Conservation (phyloP, 2,797 vertebrate species). For the Caiman crocodilus region DNA sequence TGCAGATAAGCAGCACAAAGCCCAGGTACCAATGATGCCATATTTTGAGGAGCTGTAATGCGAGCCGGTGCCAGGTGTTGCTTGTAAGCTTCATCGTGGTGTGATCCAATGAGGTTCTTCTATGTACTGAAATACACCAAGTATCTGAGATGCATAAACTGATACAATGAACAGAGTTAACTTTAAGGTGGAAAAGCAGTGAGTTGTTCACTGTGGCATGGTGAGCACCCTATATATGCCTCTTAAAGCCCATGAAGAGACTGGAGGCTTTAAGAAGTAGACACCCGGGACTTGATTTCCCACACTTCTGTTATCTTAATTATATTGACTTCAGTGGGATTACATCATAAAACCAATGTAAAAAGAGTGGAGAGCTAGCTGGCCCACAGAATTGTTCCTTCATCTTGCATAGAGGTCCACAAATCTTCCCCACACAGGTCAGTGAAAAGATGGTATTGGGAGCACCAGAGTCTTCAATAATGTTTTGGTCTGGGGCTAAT, state of each 20-base stretch:
- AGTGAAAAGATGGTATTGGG: not conserved
- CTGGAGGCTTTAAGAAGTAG: not conserved
- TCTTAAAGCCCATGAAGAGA: not conserved
- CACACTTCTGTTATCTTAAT: not conserved
- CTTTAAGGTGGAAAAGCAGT: not conserved
- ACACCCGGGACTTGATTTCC: not conserved
- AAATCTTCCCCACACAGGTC: not conserved
- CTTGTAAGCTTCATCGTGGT: not conserved
- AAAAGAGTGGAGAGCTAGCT: not conserved
- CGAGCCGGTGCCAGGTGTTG: not conserved
- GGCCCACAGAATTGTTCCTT: not conserved
- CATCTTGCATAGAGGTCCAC: not conserved
- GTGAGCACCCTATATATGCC: not conserved
- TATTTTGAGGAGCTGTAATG: not conserved
- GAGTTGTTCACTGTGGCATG: not conserved
- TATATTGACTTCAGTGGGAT: not conserved
- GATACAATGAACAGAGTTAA: not conserved
- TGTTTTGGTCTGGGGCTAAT: not conserved
- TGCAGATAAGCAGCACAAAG: not conserved
- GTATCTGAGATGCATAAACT: not conserved
- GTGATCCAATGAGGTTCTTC: not conserved
- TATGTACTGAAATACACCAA: not conserved
- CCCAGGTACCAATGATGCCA: not conserved
- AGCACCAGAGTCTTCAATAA: not conserved
- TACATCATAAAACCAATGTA: rapidly evolving